Evolutionary conservation across 2,113 vertebrate genomes (phyloP).

Genomic region (Thymallus thymallus): DNA sequence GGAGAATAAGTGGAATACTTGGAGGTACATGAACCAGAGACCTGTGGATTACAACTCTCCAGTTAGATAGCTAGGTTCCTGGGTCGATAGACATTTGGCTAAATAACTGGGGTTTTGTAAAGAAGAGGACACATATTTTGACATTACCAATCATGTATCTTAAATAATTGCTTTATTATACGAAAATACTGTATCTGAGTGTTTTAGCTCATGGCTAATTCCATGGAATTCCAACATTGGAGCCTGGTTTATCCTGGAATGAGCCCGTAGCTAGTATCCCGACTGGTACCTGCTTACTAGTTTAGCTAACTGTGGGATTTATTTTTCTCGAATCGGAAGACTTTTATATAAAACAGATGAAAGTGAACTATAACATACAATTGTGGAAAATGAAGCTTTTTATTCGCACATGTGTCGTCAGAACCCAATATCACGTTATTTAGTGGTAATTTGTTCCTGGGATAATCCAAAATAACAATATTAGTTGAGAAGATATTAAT

Average conservation of each 20-base stretch:
- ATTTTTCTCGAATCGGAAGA: slow-evolving; percentile 20
- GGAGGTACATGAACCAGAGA: slow-evolving; percentile 37
- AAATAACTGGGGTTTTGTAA: slow-evolving; percentile 13
- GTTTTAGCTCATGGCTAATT: slow-evolving; percentile 1
- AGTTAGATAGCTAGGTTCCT: background rate
- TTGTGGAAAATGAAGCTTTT: slow-evolving; percentile 69
- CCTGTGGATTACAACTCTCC: slow-evolving; percentile 61
- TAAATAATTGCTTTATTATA: background rate
- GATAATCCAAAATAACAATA: slow-evolving; percentile 29
- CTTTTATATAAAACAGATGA: slow-evolving; percentile 51
- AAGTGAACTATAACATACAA: slow-evolving; percentile 60
- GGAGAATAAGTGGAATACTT: slow-evolving; percentile 23
- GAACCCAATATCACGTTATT: slow-evolving; percentile 69
- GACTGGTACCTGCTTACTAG: slow-evolving; percentile 43
- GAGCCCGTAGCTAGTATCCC: slow-evolving; percentile 44
- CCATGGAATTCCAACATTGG: slow-evolving; percentile 4
- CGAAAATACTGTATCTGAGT: slow-evolving; percentile 1
- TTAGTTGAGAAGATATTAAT: slow-evolving; percentile 43
- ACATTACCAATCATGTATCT: background rate
- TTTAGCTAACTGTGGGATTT: slow-evolving; percentile 38
- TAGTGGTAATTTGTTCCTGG: slow-evolving; percentile 50
- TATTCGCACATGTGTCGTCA: slow-evolving; percentile 57
- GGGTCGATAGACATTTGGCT: slow-evolving; percentile 31
- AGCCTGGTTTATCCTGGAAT: slow-evolving; percentile 37
- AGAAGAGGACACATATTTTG: slow-evolving; percentile 14